Base-by-base conservation (phyloP, 1,140 invertebrate species). In the Halyomorpha halys region DNA sequence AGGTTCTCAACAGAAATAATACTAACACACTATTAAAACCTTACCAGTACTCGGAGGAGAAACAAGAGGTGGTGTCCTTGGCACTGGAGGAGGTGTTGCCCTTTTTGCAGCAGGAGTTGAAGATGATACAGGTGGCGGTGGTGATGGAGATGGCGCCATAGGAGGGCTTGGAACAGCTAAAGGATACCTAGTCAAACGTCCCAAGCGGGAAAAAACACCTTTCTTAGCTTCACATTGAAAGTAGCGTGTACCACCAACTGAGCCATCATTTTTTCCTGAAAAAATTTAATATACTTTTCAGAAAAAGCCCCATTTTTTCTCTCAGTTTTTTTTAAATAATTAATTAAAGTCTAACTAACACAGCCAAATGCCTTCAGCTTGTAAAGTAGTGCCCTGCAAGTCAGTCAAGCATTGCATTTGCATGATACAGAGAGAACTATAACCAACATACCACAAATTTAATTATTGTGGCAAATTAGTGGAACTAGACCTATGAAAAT, bases 191-290 rank as follows among this genome's bases (percentile, higher is more conserved):
- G 90, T 91, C n/a, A 97, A 78, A 69, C 93, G 85, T 27, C 89
- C 91, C 23, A 96, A 78, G 1, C 92, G 82, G 34, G 94, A 94
- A 75, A 98, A 98, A 25, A 98, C 88, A 9, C 96, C 96, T 39
- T 86, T 84, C 70, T 93, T 93, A 9, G 91, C 82, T 75, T 94
- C 90, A 75, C 95, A 98, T 76, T 97, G 93, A 74, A 96, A 96
- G 74, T 96, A 97, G 34, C 88, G 80, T 23, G 85, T 83, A 34
- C 94, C 94, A 62, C 88, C 87, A 51, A 98, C 94, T 19, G 92
- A 91, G 18, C 96, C 96, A 78, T 98, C 94, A 75, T 98, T 98
- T 80, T 98, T 98, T 49, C 90, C 90, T 92, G 73, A 64, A 78
- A 66, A 78, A 8, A 53, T 39, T 39, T 1, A 39, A 39, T 11